Percentiles rank a stretch among this genome's conserved stretches.
Conservation (phyloP, 2,888 invertebrate genomes). For the Drosophila neotestacea region DNA sequence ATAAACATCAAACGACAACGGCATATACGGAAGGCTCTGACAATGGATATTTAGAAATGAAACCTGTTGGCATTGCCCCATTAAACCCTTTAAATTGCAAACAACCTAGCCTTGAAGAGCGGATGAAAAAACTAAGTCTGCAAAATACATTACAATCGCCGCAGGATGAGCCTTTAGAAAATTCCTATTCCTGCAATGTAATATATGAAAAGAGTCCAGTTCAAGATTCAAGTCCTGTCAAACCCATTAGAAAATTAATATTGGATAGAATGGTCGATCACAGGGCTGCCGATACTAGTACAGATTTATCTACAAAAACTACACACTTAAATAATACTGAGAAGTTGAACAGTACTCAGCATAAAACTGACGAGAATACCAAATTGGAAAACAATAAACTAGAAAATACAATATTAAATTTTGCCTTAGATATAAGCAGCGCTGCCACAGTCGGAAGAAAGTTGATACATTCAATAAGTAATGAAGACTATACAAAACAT, state of each 20-base stretch:
- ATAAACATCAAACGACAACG: conserved; percentile 23
- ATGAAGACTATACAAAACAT: conserved; percentile 61
- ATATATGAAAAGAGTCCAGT: conserved; percentile 10
- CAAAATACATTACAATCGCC: conserved; percentile 17
- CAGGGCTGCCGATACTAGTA: conserved; percentile 11
- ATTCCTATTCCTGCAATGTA: conserved; percentile 17
- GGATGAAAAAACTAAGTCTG: conserved; percentile 44
- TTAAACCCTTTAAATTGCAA: conserved; percentile 29
- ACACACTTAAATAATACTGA: conserved; percentile 21
- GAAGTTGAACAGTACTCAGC: conserved; percentile 15
- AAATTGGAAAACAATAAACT: conserved; percentile 33
- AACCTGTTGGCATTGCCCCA: conserved; percentile 83
- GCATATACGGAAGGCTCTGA: conserved; percentile 43
- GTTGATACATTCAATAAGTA: conserved; percentile 61
- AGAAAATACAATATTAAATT: conserved; percentile 28
- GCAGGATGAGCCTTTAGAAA: conserved; percentile 14
- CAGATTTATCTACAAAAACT: conserved; percentile 27
- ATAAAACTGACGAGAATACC: conserved; percentile 19
- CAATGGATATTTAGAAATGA: conserved; percentile 88
- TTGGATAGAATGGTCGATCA: conserved; percentile 9
- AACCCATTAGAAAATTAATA: neutral
- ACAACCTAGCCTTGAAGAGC: conserved; percentile 44
- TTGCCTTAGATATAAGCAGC: conserved; percentile 39
- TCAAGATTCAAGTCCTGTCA: conserved; percentile 12
- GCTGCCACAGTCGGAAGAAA: conserved; percentile 46